Base-by-base conservation (phyloP, 1,140 invertebrate species). In the Sminthurides bifidus region DNA sequence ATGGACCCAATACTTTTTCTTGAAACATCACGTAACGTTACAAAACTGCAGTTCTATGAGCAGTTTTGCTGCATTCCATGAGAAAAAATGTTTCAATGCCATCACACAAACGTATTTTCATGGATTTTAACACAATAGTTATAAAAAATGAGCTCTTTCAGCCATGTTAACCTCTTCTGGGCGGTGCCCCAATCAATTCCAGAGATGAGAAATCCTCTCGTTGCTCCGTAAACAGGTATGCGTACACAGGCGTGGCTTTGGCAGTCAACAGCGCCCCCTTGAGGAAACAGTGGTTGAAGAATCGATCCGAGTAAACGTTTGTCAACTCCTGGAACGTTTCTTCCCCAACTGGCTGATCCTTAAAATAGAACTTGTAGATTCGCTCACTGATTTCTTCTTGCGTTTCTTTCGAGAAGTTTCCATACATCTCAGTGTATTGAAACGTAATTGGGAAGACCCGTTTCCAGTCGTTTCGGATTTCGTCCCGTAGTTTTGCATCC, bases 301-400 rank as follows among this genome's bases (percentile, higher is more conserved):
- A 52, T 17, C 54, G 33, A 23, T 61, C 59, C 6, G 50, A 54
- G 31, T 55, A 61, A 5, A 57, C 37, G 46, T 61, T 50, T 19
- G 59, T 61, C 38, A 61, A 23, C 17, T 56, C 51, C 3, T 52
- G 26, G 14, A 29, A 17, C 1, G 43, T 57, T 14, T 31, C 43
- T 30, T 41, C 41, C 1, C 33, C 46, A 15, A 61, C 35, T 31
- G 51, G 49, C 37, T 52, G 21, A 23, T 46, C 30, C 0, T 55
- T 55, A 44, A 61, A 61, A 31, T 61, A 61, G 35, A 49, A 61
- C 1, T 54, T 50, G 3, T 54, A 40, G 40, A 61, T 54, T 41
- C 27, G 37, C 29, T 49, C 24, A 1, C 54, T 51, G 17, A 61
- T 53, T 19, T 61, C 27, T 6, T 54, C 31, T 24, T 38, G 8